These are phyloP conservation scores for Trachythela sp. DNA, from an alignment of 64 coral and sea anemone genomes.

Conservation along the genomic window DNA sequence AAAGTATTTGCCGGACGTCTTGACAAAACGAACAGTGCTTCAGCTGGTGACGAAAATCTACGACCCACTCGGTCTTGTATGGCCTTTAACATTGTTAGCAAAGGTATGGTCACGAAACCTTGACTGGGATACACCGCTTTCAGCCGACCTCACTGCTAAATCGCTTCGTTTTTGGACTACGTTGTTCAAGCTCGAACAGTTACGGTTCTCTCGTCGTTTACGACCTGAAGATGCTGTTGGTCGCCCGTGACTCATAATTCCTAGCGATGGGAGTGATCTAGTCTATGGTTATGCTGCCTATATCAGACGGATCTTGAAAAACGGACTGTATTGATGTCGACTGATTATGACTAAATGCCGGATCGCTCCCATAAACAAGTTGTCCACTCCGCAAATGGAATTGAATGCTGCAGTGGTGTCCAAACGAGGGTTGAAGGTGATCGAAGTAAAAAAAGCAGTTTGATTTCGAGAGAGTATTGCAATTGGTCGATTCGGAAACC, in stretches of 20 bases:
- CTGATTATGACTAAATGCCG: too few relatives aligned
- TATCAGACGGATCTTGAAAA: too few relatives aligned
- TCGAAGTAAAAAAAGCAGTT: background rate
- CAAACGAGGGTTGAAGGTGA: background rate
- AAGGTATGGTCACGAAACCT: background rate
- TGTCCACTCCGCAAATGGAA: slow-evolving; percentile 40
- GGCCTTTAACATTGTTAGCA: background rate
- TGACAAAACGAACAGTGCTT: background rate
- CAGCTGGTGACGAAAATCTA: background rate
- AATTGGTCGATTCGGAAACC: background rate
- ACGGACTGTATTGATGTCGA: too few relatives aligned
- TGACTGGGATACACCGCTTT: background rate
- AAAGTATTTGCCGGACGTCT: background rate
- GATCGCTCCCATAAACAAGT: slow-evolving; percentile 41
- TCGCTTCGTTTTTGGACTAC: background rate
- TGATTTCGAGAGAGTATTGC: slow-evolving; percentile 1
- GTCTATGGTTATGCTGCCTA: too few relatives aligned
- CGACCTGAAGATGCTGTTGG: too few relatives aligned
- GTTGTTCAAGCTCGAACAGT: background rate
- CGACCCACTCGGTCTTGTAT: background rate
- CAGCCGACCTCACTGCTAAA: background rate
- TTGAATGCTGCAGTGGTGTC: background rate
- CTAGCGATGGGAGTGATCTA: slow-evolving; percentile 50
- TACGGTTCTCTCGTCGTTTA: background rate
- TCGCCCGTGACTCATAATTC: slow-evolving; percentile 22